Evolutionary conservation across 2,888 invertebrate genomes (phyloP).

Genomic region (Agonopterix arenella): DNA sequence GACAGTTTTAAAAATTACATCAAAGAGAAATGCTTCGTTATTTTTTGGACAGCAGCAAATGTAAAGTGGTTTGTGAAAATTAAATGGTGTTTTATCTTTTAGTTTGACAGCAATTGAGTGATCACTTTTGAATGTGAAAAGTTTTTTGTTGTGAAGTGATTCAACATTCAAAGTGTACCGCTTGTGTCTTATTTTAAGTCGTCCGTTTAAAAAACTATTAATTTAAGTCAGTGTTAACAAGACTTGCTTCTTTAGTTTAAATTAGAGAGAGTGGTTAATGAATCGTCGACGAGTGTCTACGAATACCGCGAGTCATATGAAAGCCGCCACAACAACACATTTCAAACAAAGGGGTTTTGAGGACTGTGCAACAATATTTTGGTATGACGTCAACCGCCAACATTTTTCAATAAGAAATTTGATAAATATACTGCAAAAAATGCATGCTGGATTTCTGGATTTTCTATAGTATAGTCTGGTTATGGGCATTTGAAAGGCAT

Average conservation of each 20-base stretch:
- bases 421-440: no score
- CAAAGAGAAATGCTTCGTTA: neutral
- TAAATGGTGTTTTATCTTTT: conserved; percentile 41
- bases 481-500: no score
- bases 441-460: no score
- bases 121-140: conserved; percentile 27
- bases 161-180: conserved; percentile 23
- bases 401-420: no score
- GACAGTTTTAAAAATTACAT: conserved; percentile 6
- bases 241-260: neutral
- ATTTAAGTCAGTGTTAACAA: conserved; percentile 16
- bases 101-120: conserved; percentile 40
- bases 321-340: no score
- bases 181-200: conserved; percentile 21
- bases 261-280: no score
- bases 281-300: no score
- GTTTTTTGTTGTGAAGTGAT: conserved; percentile 14
- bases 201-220: conserved; percentile 29
- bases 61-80: conserved; percentile 27
- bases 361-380: no score
- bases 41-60: conserved; percentile 3
- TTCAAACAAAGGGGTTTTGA: no score
- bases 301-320: no score
- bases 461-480: no score
- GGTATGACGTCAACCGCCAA: no score